Base-by-base conservation (phyloP, 2,888 invertebrate genomes). In the Branchipolynoe longqiensis region DNA sequence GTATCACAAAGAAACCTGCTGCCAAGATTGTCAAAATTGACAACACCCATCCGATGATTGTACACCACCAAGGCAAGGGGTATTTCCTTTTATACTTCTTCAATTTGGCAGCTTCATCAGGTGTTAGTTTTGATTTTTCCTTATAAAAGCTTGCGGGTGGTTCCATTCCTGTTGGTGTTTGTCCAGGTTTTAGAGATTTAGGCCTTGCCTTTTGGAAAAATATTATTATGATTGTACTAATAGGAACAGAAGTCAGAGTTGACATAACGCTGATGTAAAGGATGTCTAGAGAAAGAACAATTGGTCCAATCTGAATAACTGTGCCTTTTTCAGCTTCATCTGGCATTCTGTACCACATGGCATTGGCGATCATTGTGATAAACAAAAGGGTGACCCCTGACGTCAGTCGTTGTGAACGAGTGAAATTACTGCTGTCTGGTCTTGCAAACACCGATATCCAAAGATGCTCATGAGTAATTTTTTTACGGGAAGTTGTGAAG, bases 1-100 rank as follows among this genome's bases (percentile, higher is more conserved):
- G 90, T 90, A 94, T 90, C 22, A 93, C 90, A 89, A 94, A 94
- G 90, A 94, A 92, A 59, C 92, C 90, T 3, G 93, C 92, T 0
- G 90, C 89, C 3, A 89, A 33, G 40, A 93, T 91, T n/a, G 90
- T 89, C 18, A 90, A 31, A 14, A 87, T 28, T 12, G 85, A 73
- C 54, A 88, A 28, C 18, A 33, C 22, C 88, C 88, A 88, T 31
- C 81, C 86, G 4, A 88, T 69, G 54, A 88, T 74, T n/a, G 41
- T 41, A 48, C 85, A 86, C 85, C 85, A 86, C 64, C 78, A 62
- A 33, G 88, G 88, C 56, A 88, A 81, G n/a, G 64, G 83, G 31
- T 38, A 83, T 58, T 83, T 83, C 36, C 40, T 33, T 31, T 58
- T 33, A 12, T 40, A 83, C 59, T 36, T 64, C 58, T 83, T 83